Percentiles rank a stretch among this genome's conserved stretches.
These are phyloP conservation scores for Sebastes taczanowskii DNA, from an alignment of 2,797 vertebrate genomes.

Conservation along the genomic window DNA sequence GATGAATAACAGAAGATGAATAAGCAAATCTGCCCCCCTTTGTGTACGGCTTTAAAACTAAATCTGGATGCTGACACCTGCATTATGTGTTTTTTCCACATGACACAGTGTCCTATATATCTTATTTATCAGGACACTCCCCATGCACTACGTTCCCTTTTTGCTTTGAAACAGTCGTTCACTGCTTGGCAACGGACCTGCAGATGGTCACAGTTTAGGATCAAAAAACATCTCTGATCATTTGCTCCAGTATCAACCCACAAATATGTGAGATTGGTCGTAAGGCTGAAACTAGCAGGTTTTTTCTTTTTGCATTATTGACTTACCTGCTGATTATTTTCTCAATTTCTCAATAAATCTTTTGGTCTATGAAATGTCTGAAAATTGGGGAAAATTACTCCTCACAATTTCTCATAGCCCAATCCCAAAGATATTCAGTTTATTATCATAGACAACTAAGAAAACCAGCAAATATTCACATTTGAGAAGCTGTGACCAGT, in stretches of 20 bases:
- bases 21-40: background rate
- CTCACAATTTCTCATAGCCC: too few species aligned
- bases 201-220: background rate
- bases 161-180: background rate
- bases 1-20: slow-evolving; percentile 13
- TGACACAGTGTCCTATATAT: background rate
- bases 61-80: background rate
- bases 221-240: background rate
- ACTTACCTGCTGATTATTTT: too few species aligned
- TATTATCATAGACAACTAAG: too few species aligned
- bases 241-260: background rate
- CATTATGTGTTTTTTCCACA: background rate
- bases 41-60: slow-evolving; percentile 2
- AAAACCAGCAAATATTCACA: too few species aligned
- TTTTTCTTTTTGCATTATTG: too few species aligned
- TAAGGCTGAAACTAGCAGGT: too few species aligned
- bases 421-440: too few species aligned
- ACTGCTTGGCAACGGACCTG: background rate
- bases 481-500: too few species aligned
- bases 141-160: background rate
- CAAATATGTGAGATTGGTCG: background rate
- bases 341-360: too few species aligned
- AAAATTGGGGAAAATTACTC: too few species aligned
- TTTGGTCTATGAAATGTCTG: too few species aligned
- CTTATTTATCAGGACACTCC: background rate